Base-by-base conservation (phyloP, 2,113 vertebrate species). In the Motacilla tschutschensis region DNA sequence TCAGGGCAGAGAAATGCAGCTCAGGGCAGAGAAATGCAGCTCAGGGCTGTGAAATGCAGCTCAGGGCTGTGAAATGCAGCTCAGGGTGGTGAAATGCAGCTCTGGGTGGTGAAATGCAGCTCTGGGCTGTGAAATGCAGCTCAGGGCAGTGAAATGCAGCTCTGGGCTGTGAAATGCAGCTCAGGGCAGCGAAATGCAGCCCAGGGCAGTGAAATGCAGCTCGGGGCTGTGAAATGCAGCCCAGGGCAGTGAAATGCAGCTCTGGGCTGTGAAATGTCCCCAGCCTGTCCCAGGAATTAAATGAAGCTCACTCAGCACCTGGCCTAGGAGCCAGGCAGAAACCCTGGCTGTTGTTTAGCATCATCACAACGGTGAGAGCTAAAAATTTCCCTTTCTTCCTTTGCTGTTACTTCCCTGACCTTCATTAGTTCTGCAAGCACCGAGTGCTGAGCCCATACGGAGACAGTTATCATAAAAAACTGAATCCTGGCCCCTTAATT, bases 401-500 rank as follows among this genome's bases (percentile, higher is more conserved):
- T 28, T 5, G 35, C 83, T 53, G 9, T 81, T 77, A 13, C 51
- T 46, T 64, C 72, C 46, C 55, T 89, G 90, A 84, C 87, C 91
- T 91, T 89, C 63, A 75, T 82, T 80, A 95, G 91, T 71, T 83
- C 86, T 90, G 88, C 51, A 8, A 66, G 87, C 81, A 26, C 57
- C 1, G 0, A 92, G 58, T 58, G 87, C 29, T 16, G 85, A 64
- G 64, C 74, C 81, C 86, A 51, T 87, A 62, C 73, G 74, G 54
- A 70, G 70, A 59, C 57, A 89, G 76, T 87, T 87, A 92, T 55
- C 79, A 92, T 92, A 31, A 82, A 75, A 83, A 83, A 50, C 73
- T 33, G 41, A 65, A 60, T 46, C 66, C 86, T 87, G 85, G n/a
- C 70, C 53, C 75, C 86, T 77, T 79, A 73, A 89, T 86, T 65